Conservation (phyloP, 1,140 invertebrate genomes). For the Contarinia nasturtii region DNA sequence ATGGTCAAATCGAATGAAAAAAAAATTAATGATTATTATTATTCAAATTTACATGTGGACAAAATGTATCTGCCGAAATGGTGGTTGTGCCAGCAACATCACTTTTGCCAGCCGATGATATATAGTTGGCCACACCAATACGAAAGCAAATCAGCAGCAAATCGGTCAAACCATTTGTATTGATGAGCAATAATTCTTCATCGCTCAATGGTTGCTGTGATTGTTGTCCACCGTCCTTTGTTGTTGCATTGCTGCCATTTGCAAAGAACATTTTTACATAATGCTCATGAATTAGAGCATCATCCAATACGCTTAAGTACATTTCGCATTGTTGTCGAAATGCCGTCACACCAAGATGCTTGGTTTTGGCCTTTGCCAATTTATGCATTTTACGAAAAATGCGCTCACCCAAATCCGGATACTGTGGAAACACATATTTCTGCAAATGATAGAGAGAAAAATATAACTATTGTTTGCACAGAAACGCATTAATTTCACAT, state of each 20-base stretch:
- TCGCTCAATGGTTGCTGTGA: background rate
- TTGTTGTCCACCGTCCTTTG: constrained; percentile 1
- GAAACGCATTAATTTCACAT: constrained; percentile 1
- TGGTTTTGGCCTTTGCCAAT: constrained; percentile 34
- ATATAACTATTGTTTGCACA: constrained; percentile 2
- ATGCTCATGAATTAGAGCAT: constrained; percentile 38
- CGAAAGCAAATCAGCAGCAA: constrained; percentile 52
- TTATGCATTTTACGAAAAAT: constrained; percentile 42
- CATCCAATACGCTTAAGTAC: constrained; percentile 44
- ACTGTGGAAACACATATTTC: constrained; percentile 58
- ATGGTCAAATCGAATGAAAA: background rate
- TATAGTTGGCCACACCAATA: constrained; percentile 54
- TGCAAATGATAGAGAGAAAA: constrained; percentile 17
- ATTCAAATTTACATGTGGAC: background rate
- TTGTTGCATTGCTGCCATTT: constrained; percentile 21
- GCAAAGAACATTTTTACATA: constrained; percentile 42
- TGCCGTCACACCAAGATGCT: constrained; percentile 32
- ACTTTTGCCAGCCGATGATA: constrained; percentile 24
- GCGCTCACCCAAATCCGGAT: constrained; percentile 45
- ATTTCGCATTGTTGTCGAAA: constrained; percentile 54
- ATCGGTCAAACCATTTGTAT: constrained; percentile 32
- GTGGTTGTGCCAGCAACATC: background rate
- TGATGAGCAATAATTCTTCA: constrained; percentile 1
- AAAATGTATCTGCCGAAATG: background rate
- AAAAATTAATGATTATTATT: background rate